Evolutionary conservation across 1,140 invertebrate species (phyloP).

Genomic region (Mycetomoellerius zeteki): DNA sequence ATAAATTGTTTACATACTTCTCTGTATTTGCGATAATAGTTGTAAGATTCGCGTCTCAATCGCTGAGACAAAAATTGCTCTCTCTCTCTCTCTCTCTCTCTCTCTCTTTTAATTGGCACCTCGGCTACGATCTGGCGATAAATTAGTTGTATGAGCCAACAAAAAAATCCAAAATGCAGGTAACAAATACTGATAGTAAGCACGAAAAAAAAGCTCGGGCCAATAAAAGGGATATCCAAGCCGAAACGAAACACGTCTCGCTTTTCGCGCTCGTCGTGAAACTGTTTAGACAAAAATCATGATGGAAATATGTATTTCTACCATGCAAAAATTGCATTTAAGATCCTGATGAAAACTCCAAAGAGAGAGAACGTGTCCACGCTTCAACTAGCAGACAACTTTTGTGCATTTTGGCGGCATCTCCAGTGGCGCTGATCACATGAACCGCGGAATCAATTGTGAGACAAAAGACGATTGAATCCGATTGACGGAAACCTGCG

Average conservation of each 20-base stretch:
- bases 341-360: not conserved
- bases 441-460: not conserved
- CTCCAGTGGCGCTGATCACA: not conserved
- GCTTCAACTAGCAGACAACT: not conserved
- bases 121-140: too few relatives aligned
- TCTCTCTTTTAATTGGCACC: too few relatives aligned
- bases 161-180: too few relatives aligned
- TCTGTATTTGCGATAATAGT: not conserved
- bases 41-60: not conserved
- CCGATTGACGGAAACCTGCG: not conserved
- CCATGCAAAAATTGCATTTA: slow-evolving; percentile 1
- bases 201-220: too few relatives aligned
- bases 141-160: too few relatives aligned
- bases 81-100: too few relatives aligned
- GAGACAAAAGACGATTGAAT: not conserved
- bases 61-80: not conserved
- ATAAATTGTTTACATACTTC: not conserved
- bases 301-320: too few relatives aligned
- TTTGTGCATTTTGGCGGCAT: slow-evolving; percentile 51
- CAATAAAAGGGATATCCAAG: too few relatives aligned
- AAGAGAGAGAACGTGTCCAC: not conserved
- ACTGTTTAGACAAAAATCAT: too few relatives aligned
- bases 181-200: too few relatives aligned
- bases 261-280: too few relatives aligned
- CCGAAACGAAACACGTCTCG: too few relatives aligned